Base-by-base conservation (phyloP, 1,140 invertebrate genomes). In the Cydia splendana region DNA sequence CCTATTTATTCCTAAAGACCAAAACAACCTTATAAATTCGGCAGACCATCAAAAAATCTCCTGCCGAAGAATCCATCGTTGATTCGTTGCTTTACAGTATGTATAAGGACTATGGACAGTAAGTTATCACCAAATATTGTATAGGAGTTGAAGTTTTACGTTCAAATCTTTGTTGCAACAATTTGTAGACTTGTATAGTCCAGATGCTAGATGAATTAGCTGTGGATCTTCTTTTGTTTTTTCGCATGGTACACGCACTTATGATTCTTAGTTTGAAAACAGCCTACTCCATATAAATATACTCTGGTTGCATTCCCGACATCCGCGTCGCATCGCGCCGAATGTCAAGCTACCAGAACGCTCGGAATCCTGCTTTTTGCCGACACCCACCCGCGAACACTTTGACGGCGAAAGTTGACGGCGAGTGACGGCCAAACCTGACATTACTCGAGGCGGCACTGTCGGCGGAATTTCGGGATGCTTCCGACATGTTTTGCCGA, bases 381-480 rank as follows among this genome's bases (percentile, higher is more conserved):
- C 67, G 67, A 71, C 67, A 71, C 67, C 67, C 67, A 71, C 67
- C 67, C 67, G 67, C 67, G 67, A 71, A 71, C 67, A 71, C 67
- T 71, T 71, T 71, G 67, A 71, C 67, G 67, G 67, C 67, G 30
- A 71, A 71, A 71, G 30, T 71, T 71, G 67, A 71, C 67, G 67
- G 67, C 67, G n/a, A 71, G 34, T 71, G 67, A 71, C 67, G 67
- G 67, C 67, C 67, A 71, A 71, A 71, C 67, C 30, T 71, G 67
- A 71, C 67, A 71, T 71, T 71, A 71, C 67, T 71, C 67, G 67
- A 71, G 67, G 67, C 67, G 67, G 67, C 30, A n/a, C 67, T 71
- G 67, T 71, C 67, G 67, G 67, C 67, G 67, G 67, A 71, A 71
- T 71, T 34, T 71, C 57, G 67, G 30, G 34, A 38, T 71, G 67